Percentiles rank a stretch among this genome's conserved stretches.
phyloP scores from a whole-genome alignment of 92 coral and sea anemone genomes.

The Porites lobata region DNA sequence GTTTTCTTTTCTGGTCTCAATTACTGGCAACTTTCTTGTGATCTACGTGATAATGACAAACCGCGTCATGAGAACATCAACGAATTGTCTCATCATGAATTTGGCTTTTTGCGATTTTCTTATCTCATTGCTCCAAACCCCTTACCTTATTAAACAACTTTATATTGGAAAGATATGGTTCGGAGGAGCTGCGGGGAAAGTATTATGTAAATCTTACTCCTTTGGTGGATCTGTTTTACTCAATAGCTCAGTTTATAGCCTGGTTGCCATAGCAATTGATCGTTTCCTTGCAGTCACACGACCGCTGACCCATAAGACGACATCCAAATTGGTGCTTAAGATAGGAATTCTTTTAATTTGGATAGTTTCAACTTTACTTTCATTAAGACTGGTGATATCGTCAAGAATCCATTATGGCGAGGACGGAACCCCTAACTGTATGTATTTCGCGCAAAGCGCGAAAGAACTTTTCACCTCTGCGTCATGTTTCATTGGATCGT shows the following conservation, averaged over 20 bases:
- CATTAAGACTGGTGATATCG: background rate
- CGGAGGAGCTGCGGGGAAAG: constrained; percentile 2
- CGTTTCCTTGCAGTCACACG: constrained; percentile 32
- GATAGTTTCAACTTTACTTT: constrained; percentile 3
- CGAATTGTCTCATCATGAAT: constrained; percentile 37
- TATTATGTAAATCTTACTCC: background rate
- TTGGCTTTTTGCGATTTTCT: constrained; percentile 19
- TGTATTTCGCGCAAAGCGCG: background rate
- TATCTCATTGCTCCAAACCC: background rate
- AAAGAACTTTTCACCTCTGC: background rate
- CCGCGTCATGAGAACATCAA: constrained; percentile 25
- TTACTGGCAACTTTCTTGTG: constrained; percentile 17
- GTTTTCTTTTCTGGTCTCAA: constrained; percentile 20
- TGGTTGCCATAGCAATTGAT: constrained; percentile 21
- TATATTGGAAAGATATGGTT: constrained; percentile 1
- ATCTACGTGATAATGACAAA: constrained; percentile 21
- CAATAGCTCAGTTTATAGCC: constrained; percentile 7
- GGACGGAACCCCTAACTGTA: background rate
- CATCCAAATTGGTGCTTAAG: constrained; percentile 14
- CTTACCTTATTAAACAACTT: background rate
- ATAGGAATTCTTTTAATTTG: constrained; percentile 3
- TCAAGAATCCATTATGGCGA: background rate
- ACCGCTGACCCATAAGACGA: constrained; percentile 22
- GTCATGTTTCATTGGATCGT: background rate
- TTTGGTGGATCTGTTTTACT: background rate